Evolutionary conservation across 2,797 vertebrate genomes (phyloP), one percentile per base, ranked within the genome.

Genomic region (Xerus rutilus): DNA sequence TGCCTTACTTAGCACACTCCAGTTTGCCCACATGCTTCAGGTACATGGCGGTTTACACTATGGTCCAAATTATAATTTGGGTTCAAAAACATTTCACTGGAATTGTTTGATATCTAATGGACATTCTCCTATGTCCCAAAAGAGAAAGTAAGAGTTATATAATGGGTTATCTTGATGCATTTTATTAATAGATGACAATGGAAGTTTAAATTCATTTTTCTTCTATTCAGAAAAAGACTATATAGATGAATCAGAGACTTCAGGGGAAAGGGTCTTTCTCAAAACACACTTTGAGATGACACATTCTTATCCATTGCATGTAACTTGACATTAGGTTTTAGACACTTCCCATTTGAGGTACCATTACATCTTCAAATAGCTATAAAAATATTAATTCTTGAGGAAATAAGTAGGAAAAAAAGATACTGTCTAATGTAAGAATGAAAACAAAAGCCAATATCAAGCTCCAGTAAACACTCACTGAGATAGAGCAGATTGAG

Each of bases 341-440:
- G 21, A 93, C 49, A 64, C 64, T 83, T 32, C 74, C 79, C 52
- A 89, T 17, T 32, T 62, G 5, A 73, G 64, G 21, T 54, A 84
- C 43, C 39, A 43, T 57, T 54, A 78, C 4, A 54, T 65, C 62
- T 89, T 89, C 69, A 57, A 91, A 13, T 59, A 39, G 21, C 13
- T 73, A 85, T 72, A 84, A 64, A 74, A 92, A 95, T 78, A n/a
- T n/a, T 30, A 82, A 89, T 67, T 81, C n/a, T 72, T 79, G 30
- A 18, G 6, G 35, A 43, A 62, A 86, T 82, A 18, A 10, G 7
- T 79, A 79, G 89, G 30, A 39, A 82, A 77, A 89, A 62, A 49
- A 39, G 35, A 7, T 64, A 89, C 28, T 59, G 13, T 28, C 52
- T 72, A 67, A 93, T 9, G 11, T n/a, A 89, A 74, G 39, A 82